phyloP scores from a whole-genome alignment of 2,797 vertebrate genomes.

The Mareca strepera region DNA sequence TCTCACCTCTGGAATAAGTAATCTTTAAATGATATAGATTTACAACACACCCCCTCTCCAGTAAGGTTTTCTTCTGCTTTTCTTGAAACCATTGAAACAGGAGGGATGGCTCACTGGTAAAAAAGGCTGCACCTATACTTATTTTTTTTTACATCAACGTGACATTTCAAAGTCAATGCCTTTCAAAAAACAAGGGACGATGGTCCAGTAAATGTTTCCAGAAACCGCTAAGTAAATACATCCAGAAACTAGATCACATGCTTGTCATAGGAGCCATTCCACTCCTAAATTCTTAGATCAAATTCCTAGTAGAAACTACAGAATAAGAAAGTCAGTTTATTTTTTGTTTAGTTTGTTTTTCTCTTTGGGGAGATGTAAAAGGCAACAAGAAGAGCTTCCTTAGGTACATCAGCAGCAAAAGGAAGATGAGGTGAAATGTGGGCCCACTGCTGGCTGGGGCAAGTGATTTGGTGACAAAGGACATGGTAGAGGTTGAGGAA shows the following conservation, averaged over 20 bases:
- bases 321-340: not conserved
- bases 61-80: not conserved
- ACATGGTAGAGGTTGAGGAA: not conserved
- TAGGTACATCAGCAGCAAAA: not conserved
- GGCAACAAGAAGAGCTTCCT: not conserved
- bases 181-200: not conserved
- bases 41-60: not conserved
- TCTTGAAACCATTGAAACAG: not conserved
- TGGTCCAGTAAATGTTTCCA: not conserved
- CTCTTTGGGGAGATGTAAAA: not conserved
- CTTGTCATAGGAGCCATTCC: not conserved
- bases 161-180: not conserved
- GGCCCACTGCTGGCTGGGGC: no score
- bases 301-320: not conserved
- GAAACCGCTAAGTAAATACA: not conserved
- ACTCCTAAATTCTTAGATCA: not conserved
- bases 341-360: not conserved
- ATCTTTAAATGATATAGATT: not conserved
- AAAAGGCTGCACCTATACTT: not conserved
- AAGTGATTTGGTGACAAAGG: not conserved
- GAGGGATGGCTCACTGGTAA: not conserved
- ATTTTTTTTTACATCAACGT: not conserved
- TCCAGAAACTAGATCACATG: not conserved
- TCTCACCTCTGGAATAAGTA: not conserved
- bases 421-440: not conserved